phyloP scores from a whole-genome alignment of 2,113 vertebrate species.

The Leucopsar rothschildi region DNA sequence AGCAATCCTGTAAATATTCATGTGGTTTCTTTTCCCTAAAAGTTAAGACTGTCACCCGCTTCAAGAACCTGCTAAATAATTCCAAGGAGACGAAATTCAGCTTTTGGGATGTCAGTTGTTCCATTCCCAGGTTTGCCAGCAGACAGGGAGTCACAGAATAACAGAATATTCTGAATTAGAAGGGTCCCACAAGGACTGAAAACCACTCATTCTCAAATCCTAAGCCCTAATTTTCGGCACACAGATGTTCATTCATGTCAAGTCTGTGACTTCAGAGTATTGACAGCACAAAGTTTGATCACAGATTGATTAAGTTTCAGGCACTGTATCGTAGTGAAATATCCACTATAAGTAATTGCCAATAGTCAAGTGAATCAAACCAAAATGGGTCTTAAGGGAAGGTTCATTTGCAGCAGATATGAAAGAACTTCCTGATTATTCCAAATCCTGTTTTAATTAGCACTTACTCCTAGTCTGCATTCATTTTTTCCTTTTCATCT shows the following conservation, averaged over 20 bases:
- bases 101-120: neutral
- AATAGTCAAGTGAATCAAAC: neutral
- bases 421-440: neutral
- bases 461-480: neutral
- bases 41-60: neutral
- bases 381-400: neutral
- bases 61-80: neutral
- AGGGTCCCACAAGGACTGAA: neutral
- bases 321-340: neutral
- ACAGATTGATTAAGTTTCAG: neutral
- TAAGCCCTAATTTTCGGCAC: neutral
- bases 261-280: neutral
- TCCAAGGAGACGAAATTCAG: neutral
- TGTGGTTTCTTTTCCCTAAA: neutral
- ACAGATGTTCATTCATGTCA: neutral
- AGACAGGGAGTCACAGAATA: neutral
- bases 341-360: neutral
- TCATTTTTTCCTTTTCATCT: slow-evolving; percentile 9
- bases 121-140: neutral
- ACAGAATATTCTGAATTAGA: neutral
- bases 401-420: neutral
- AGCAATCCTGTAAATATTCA: slow-evolving; percentile 19
- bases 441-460: slow-evolving; percentile 49
- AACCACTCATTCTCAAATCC: neutral
- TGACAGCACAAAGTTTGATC: neutral